These are phyloP conservation scores for Mellilla xanthometata DNA, from an alignment of 2,888 invertebrate species.

Conservation along the genomic window DNA sequence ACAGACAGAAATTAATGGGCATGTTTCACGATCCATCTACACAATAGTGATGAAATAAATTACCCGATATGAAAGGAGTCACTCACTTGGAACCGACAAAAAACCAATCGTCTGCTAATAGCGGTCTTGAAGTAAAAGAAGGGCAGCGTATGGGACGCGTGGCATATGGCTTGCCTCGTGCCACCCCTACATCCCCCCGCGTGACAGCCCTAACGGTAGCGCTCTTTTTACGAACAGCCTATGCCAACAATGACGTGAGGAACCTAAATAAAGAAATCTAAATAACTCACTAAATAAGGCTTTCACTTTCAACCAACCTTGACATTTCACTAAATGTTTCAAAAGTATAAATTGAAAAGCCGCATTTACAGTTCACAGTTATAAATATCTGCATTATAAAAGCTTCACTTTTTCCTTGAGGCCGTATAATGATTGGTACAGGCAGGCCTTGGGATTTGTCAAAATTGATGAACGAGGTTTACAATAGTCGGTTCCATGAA, in stretches of 20 bases:
- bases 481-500: neutral
- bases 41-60: constrained; percentile 27
- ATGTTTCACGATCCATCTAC: constrained; percentile 30
- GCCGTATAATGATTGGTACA: neutral
- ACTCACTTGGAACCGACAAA: constrained; percentile 32
- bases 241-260: constrained; percentile 23
- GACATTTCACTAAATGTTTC: constrained; percentile 15
- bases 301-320: constrained; percentile 26
- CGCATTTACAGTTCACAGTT: neutral
- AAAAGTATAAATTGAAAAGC: constrained; percentile 3
- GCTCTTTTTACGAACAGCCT: constrained; percentile 5
- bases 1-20: constrained; percentile 22
- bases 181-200: constrained; percentile 1
- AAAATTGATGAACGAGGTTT: neutral
- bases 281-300: constrained; percentile 6
- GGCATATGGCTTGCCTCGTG: constrained; percentile 18
- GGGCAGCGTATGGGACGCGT: constrained; percentile 9
- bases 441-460: neutral
- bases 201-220: constrained; percentile 3
- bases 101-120: constrained; percentile 29
- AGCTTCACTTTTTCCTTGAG: neutral
- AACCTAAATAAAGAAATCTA: constrained; percentile 22
- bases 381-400: neutral
- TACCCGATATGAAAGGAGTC: constrained; percentile 27
- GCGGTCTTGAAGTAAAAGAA: constrained; percentile 10